Percentiles rank a stretch among this genome's conserved stretches.
These are phyloP conservation scores for Pseudococcus jackbeardsleyi DNA, from an alignment of 2,888 invertebrate genomes.

Conservation along the genomic window DNA sequence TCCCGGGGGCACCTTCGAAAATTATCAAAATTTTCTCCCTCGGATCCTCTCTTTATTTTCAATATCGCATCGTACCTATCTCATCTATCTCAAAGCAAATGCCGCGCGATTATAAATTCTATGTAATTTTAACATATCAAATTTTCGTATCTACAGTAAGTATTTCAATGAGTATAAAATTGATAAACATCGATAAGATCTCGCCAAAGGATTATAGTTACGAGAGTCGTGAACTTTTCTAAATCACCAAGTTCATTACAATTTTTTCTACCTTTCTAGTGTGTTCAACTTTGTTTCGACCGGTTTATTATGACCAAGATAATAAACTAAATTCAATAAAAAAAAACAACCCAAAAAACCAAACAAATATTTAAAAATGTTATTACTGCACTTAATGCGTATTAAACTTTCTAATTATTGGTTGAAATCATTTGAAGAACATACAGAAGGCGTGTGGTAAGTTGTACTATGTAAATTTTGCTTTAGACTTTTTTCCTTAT, in stretches of 20 bases:
- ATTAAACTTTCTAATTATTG: background rate
- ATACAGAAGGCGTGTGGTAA: conserved; percentile 38
- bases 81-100: background rate
- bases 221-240: background rate
- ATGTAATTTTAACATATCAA: background rate
- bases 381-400: background rate
- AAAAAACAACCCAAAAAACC: background rate
- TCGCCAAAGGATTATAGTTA: background rate
- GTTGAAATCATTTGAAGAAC: conserved; percentile 21
- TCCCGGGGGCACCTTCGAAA: background rate
- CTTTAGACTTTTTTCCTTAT: background rate
- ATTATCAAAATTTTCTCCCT: background rate
- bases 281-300: background rate
- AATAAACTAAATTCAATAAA: background rate
- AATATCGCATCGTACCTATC: background rate
- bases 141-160: background rate
- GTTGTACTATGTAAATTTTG: background rate
- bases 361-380: background rate
- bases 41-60: background rate
- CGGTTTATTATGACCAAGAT: background rate
- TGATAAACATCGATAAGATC: background rate
- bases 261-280: background rate
- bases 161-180: background rate
- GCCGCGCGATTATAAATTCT: too few relatives aligned
- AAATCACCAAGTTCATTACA: background rate